A percentile compares a stretch with the other conserved stretches of the same genome.
These are phyloP conservation scores for Lithosia quadra DNA, from an alignment of 2,888 invertebrate genomes.

Conservation along the genomic window DNA sequence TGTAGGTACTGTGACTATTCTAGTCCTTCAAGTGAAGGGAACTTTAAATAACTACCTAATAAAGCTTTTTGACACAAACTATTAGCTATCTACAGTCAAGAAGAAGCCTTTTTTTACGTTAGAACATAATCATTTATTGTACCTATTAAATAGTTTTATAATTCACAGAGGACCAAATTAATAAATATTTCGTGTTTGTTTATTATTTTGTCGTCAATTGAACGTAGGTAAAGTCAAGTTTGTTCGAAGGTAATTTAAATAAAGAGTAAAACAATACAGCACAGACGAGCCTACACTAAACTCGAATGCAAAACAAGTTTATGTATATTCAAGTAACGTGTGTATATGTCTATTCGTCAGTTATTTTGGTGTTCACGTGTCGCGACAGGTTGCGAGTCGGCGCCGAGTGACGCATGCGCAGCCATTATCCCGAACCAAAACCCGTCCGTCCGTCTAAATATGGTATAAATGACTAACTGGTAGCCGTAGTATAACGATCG, in stretches of 20 bases:
- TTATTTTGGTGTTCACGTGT: constrained; percentile 60
- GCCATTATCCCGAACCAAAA: constrained; percentile 67
- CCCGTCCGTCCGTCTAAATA: constrained; percentile 66
- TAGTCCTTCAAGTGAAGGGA: too few relatives aligned
- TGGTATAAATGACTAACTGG: constrained; percentile 71
- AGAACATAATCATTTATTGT: too few relatives aligned
- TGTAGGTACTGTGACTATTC: too few relatives aligned
- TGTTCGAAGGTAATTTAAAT: background rate
- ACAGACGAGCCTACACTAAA: background rate
- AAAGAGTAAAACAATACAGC: background rate
- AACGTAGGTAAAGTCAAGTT: background rate
- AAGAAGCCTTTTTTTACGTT: too few relatives aligned
- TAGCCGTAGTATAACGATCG: constrained; percentile 43
- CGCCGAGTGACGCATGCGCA: constrained; percentile 73
- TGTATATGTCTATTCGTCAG: constrained; percentile 46
- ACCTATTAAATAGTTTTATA: too few relatives aligned
- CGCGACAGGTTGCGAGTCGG: constrained; percentile 62
- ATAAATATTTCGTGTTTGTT: too few relatives aligned
- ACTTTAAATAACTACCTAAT: too few relatives aligned
- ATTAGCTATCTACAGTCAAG: too few relatives aligned
- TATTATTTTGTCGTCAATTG: background rate
- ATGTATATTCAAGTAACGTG: constrained; percentile 42
- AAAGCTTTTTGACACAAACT: too few relatives aligned
- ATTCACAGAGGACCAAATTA: too few relatives aligned
- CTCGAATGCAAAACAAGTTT: constrained; percentile 37